Evolutionary conservation across 2,797 vertebrate genomes (phyloP), one percentile per base, ranked within the genome.

Genomic region (Poecilia gillii): DNA sequence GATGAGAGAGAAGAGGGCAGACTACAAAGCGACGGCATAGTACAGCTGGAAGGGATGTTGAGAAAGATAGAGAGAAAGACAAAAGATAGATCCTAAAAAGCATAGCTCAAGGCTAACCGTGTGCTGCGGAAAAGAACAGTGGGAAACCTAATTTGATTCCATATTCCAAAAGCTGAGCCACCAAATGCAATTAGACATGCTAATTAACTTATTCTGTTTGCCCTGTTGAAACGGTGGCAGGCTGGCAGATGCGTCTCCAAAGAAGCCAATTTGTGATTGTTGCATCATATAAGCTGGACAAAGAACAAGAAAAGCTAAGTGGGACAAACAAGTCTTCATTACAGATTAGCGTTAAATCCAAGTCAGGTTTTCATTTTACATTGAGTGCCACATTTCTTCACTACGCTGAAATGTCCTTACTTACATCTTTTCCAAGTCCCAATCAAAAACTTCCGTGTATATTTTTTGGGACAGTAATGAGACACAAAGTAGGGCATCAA

Each of bases 101-200:
- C 84, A 59, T 78, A 75, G 91, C 94, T 92, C 51, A 51, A 88
- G 93, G 94, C 90, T 80, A 93, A 91, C 84, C 28, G 62, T 90
- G 89, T 85, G 86, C 85, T 76, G 76, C 36, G 86, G 74, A 89
- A 84, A 84, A 87, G 90, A 94, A 91, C 92, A 92, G 77, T 79
- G 85, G 86, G 83, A 87, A 78, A 89, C 86, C 76, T 91, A 90
- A 94, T 94, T 91, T 88, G 87, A 94, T 93, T 92, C 89, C 86
- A 90, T 92, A 91, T 90, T 90, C 91, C 88, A 88, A 91, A 89
- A 87, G 89, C 94, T 87, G 84, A 90, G 87, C 86, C 91, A 91
- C 84, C 88, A 89, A 93, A 93, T 91, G 86, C 86, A 94, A 91
- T 94, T 91, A 92, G 90, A 93, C 90, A 92, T 87, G 80, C 85